Base-by-base conservation (phyloP, 2,113 vertebrate genomes). In the Asarcornis scutulata region DNA sequence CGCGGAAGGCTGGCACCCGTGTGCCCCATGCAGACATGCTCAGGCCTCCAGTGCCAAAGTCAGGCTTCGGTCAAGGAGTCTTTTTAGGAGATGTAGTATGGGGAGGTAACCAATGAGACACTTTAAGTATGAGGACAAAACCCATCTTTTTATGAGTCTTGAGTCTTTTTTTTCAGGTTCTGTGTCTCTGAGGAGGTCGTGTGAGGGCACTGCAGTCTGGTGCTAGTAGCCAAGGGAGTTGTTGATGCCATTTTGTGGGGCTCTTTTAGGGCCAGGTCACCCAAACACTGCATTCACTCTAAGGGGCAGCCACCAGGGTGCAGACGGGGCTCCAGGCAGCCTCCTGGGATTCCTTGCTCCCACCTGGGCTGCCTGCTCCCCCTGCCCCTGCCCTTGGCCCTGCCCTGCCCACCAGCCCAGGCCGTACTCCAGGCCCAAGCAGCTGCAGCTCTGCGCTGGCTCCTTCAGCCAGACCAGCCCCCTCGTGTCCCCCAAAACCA, bases 381-480 rank as follows among this genome's bases (percentile, higher is more conserved):
- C 23, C 48, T 23, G 21, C 48, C 22, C 36, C 36, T 79, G 68
- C 50, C 36, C 21, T n/a, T n/a, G n/a, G n/a, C n/a, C n/a, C n/a
- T n/a, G n/a, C 22, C 36, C 36, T 79, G 68, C 50, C 36, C 21
- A 27, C 8, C 16, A 29, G 46, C 29, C 62, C 2, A 1, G 48
- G 60, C 58, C 15, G 6, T 60, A 59, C 83, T 21, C 32, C 60
- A 59, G 69, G 75, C 52, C 2, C 0, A 60, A 62, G 7, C 0
- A 0, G 67, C 42, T 3, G 1, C 2, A 0, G 42, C 42, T 36
- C 80, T 48, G 25, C 11, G 1, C 67, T 10, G 3, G 42, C 90
- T 74, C 71, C 27, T 58, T 29, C 2, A 2, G 63, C 38, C 69
- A 64, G 68, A 62, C 32, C 74, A 42, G 44, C 40, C 25, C 27